phyloP scores from a whole-genome alignment of 30 jellyfish, hydroid and myxozoan species.

The Aurelia aurita complex sp. Pacific region DNA sequence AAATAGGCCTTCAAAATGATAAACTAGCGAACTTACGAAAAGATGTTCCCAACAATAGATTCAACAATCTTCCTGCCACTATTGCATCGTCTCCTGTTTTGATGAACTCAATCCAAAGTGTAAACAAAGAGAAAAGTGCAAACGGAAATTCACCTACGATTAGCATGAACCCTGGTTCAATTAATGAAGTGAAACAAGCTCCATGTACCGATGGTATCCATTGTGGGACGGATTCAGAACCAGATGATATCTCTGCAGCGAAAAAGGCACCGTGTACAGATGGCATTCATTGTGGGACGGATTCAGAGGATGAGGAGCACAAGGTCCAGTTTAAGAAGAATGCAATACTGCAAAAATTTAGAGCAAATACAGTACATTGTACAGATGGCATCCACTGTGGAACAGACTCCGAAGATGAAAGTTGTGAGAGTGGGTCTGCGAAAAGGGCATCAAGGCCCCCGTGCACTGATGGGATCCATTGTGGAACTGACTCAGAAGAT shows the following conservation, averaged over 20 bases:
- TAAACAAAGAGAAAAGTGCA: neutral
- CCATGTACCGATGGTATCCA: slow-evolving; percentile 66
- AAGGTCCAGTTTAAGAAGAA: neutral
- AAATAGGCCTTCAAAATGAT: neutral
- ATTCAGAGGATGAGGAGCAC: slow-evolving; percentile 41
- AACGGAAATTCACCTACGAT: neutral
- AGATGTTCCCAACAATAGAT: neutral
- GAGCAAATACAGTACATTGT: slow-evolving; percentile 20
- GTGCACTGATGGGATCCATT: slow-evolving; percentile 72
- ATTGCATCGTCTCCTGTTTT: neutral
- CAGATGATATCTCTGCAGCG: neutral
- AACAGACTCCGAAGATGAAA: slow-evolving; percentile 68
- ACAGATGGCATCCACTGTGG: slow-evolving; percentile 80
- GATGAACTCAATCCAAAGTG: neutral
- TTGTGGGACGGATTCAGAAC: slow-evolving; percentile 74
- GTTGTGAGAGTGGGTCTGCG: neutral
- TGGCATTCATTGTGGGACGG: slow-evolving; percentile 75
- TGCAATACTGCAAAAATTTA: slow-evolving; percentile 2
- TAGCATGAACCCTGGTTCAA: neutral
- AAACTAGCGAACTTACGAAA: neutral
- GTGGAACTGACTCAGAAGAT: slow-evolving; percentile 74
- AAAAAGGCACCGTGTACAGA: slow-evolving; percentile 38
- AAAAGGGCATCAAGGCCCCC: neutral
- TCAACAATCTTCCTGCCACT: neutral
- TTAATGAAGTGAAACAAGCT: neutral